These are phyloP conservation scores for Andrena hattorfiana DNA, from an alignment of 2,888 invertebrate genomes.

Conservation along the genomic window DNA sequence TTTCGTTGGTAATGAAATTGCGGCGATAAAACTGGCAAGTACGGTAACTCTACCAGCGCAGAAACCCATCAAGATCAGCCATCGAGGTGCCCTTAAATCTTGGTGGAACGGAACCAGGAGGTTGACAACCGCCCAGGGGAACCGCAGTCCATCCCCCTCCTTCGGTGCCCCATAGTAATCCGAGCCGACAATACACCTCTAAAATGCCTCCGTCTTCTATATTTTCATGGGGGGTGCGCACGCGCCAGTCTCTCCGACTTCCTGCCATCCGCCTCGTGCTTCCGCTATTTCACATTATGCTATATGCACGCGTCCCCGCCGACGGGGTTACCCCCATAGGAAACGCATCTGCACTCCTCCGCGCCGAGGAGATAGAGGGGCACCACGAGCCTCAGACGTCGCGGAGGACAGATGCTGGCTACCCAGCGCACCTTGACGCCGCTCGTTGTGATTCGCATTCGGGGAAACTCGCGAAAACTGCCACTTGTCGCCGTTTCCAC, in stretches of 20 bases:
- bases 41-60: neutral
- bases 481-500: constrained; percentile 10
- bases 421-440: constrained; percentile 39
- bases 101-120: constrained; percentile 15
- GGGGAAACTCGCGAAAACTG: constrained; percentile 1
- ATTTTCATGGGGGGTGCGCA: constrained; percentile 79
- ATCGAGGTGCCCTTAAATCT: neutral
- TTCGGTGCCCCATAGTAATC: constrained; percentile 71
- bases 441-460: constrained; percentile 9
- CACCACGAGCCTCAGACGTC: constrained; percentile 54
- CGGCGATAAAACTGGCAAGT: neutral
- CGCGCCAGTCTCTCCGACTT: constrained; percentile 84
- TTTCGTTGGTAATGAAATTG: no score
- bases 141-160: constrained; percentile 55
- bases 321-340: constrained; percentile 62
- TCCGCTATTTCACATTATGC: constrained; percentile 81
- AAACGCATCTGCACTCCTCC: constrained; percentile 70
- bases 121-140: constrained; percentile 66
- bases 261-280: constrained; percentile 83
- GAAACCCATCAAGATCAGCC: neutral
- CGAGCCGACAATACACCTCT: constrained; percentile 79
- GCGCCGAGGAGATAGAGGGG: constrained; percentile 29
- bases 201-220: constrained; percentile 76
- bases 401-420: constrained; percentile 71
- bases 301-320: constrained; percentile 71